Evolutionary conservation across 1,140 invertebrate genomes (phyloP).

Genomic region (Phymorhynchus buccinoides): DNA sequence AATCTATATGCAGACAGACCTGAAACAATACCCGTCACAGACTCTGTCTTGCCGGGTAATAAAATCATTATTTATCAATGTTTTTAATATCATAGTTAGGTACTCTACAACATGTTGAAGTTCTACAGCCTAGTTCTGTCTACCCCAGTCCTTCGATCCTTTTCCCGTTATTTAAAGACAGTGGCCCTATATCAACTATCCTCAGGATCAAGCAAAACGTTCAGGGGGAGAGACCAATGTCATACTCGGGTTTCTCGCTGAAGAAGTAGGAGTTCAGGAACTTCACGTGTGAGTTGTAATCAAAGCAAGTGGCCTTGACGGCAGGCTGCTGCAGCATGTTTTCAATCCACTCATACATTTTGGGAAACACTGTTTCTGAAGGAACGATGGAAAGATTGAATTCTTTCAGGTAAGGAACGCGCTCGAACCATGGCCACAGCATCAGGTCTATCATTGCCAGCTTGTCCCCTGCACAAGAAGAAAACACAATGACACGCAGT

Average conservation of each 20-base stretch:
- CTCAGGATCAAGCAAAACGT: too few relatives aligned
- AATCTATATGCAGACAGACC: too few relatives aligned
- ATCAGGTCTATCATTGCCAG: conserved; percentile 59
- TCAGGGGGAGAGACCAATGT: conserved; percentile 50
- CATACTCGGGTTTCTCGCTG: conserved; percentile 56
- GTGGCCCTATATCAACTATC: too few relatives aligned
- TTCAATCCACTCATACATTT: conserved; percentile 53
- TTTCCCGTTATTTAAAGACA: too few relatives aligned
- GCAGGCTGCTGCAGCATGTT: conserved; percentile 54
- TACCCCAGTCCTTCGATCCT: too few relatives aligned
- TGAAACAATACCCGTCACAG: too few relatives aligned
- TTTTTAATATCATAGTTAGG: too few relatives aligned
- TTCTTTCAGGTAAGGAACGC: conserved; percentile 46
- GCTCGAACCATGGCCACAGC: conserved; percentile 66
- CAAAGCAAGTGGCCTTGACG: conserved; percentile 55
- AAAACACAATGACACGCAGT: too few relatives aligned
- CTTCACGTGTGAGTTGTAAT: conserved; percentile 43
- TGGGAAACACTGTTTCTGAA: conserved; percentile 47
- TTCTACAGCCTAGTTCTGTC: too few relatives aligned
- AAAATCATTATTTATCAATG: too few relatives aligned
- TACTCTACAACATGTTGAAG: too few relatives aligned
- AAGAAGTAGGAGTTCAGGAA: conserved; percentile 47
- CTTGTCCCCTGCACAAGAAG: conserved; percentile 39
- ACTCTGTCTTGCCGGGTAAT: too few relatives aligned
- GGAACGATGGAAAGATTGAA: conserved; percentile 44